A percentile compares a stretch with the other conserved stretches of the same genome.
Evolutionary conservation across 2,113 vertebrate genomes (phyloP).

Genomic region (Struthio camelus): DNA sequence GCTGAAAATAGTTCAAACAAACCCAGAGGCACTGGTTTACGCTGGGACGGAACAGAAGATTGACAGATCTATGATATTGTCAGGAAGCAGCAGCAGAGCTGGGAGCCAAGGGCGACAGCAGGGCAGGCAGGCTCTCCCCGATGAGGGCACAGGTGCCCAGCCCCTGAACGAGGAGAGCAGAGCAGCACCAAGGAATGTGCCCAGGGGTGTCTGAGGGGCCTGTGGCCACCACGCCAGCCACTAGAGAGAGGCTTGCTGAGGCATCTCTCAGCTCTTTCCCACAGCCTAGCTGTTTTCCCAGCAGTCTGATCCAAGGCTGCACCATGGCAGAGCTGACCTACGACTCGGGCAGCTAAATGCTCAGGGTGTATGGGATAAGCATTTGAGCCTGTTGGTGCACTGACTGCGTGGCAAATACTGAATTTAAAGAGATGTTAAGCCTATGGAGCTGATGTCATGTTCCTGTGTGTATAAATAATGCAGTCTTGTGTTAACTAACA

Average conservation of each 20-base stretch:
- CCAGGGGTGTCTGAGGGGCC: not conserved
- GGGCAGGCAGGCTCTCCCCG: accelerated
- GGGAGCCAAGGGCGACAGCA: too few relatives aligned
- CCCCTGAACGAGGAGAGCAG: accelerated
- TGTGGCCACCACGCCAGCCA: not conserved
- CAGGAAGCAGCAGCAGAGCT: not conserved
- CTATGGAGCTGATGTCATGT: not conserved
- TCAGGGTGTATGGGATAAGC: accelerated
- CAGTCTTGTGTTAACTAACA: not conserved
- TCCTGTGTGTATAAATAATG: not conserved
- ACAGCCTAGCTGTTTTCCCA: not conserved
- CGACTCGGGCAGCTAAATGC: not conserved
- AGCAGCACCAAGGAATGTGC: not conserved
- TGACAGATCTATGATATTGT: not conserved
- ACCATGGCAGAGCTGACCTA: not conserved
- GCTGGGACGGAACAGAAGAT: not conserved
- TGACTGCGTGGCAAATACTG: not conserved
- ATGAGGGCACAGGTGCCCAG: accelerated
- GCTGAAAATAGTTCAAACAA: not conserved
- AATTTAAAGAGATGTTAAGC: not conserved
- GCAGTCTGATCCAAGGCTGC: not conserved
- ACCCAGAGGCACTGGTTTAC: not conserved
- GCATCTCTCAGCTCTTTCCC: not conserved
- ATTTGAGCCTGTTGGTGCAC: not conserved
- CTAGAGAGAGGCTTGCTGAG: not conserved